phyloP scores from a whole-genome alignment of 92 coral and sea anemone genomes.

The Siderastrea radians region DNA sequence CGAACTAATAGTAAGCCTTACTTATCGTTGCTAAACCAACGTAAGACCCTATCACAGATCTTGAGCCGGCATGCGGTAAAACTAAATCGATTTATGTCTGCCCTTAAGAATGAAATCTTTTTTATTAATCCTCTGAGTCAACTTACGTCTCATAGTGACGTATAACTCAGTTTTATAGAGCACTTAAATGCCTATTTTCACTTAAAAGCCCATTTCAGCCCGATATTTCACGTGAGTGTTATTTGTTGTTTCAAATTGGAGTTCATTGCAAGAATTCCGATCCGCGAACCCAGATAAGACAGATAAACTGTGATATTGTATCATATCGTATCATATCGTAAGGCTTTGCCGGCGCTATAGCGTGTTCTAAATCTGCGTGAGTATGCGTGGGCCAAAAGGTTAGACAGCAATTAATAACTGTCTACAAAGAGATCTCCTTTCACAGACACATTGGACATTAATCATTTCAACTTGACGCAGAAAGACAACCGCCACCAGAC shows the following conservation, averaged over 20 bases:
- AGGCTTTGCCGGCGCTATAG: background rate
- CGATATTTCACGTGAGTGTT: too few species aligned
- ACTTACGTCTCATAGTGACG: background rate
- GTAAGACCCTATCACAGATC: background rate
- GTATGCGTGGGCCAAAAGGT: slow-evolving; percentile 32
- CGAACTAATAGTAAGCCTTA: background rate
- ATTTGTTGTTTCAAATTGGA: background rate
- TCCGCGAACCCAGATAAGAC: background rate
- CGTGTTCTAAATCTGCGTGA: background rate
- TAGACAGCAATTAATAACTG: slow-evolving; percentile 60
- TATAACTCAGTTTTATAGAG: background rate
- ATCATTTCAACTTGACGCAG: slow-evolving; percentile 42
- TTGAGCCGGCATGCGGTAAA: background rate
- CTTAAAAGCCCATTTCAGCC: too few species aligned
- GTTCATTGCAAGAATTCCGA: background rate
- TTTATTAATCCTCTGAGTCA: background rate
- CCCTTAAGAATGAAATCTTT: background rate
- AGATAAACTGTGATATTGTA: background rate
- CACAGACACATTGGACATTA: slow-evolving; percentile 40
- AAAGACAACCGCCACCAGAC: background rate
- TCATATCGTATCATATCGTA: slow-evolving; percentile 1
- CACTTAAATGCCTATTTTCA: background rate
- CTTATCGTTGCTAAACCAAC: background rate
- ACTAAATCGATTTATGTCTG: slow-evolving; percentile 11
- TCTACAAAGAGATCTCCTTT: slow-evolving; percentile 21